These are phyloP conservation scores for Enteromius treurensis DNA, from an alignment of 2,797 vertebrate species.

Conservation along the genomic window DNA sequence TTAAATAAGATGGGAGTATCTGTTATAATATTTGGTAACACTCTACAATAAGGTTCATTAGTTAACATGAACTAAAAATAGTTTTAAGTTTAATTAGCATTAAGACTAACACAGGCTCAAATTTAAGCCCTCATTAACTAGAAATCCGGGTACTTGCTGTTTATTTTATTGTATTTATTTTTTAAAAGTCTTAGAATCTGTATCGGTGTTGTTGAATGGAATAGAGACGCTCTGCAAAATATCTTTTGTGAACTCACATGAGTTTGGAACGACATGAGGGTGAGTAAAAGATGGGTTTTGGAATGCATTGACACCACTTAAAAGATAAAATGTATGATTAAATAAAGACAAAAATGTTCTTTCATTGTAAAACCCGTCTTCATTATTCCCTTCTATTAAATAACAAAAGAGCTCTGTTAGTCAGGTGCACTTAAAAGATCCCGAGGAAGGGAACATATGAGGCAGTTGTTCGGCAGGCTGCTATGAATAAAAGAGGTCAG, in stretches of 20 bases:
- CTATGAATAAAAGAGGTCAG: slow-evolving; percentile 24
- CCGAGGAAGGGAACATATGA: neutral
- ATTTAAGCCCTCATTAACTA: neutral
- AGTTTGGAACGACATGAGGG: neutral
- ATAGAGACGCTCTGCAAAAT: neutral
- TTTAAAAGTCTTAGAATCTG: neutral
- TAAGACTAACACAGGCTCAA: neutral
- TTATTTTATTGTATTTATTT: neutral
- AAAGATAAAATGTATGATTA: neutral
- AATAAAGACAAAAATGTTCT: neutral
- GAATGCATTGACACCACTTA: neutral
- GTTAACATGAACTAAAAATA: neutral
- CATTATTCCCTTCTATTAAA: neutral
- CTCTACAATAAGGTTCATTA: too few species aligned
- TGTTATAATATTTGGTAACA: too few species aligned
- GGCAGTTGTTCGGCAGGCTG: neutral
- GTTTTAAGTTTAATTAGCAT: neutral
- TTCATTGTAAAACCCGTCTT: neutral
- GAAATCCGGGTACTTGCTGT: neutral
- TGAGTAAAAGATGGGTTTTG: neutral
- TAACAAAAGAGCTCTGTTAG: neutral
- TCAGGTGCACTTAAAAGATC: neutral
- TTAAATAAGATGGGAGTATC: too few species aligned
- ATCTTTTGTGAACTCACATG: neutral
- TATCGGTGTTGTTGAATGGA: neutral